Base-by-base conservation (phyloP, 1,140 invertebrate genomes). In the Brachionus angularis region DNA sequence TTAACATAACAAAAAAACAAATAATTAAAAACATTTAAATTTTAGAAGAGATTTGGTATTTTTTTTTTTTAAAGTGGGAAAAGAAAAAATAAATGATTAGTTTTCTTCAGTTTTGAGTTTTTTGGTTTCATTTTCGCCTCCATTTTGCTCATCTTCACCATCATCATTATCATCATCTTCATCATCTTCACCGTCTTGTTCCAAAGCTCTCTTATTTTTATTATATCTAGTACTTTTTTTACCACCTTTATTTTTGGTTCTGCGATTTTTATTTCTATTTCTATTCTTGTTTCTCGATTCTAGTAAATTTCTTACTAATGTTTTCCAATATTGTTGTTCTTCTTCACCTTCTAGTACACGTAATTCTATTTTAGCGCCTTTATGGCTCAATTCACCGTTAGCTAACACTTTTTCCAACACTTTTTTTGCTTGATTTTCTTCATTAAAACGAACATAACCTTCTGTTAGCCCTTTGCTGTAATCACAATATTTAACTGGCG, bases 341-440 rank as follows among this genome's bases (percentile, higher is more conserved):
- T 70, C 67, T 16, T 70, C 67, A 31, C 67, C 67, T 14, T 70
- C 67, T 21, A 70, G 29, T 39, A 70, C 67, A 21, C 67, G n/a
- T 10, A 18, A 5, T 36, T 36, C 46, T n/a, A 70, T 12, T 12
- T 47, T 18, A 12, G 16, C 29, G 8, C 31, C 67, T 42, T 50
- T 50, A 29, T 52, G 25, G 29, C 31, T 44, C 2, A 70, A 16
- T 52, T 70, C 29, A 12, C 39, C 10, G n/a, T 10, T 10, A 31
- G 23, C 52, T 55, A 16, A 16, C 7, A n/a, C 25, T 25, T 55
- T 71, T 71, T 71, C 52, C 5, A 71, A 46, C 0, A 61, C 36
- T 42, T 61, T 18, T 31, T 34, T 55, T 1, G 70, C 70, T 31
- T 53, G 21, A 34, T 71, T 61, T 58, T 31, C 52, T 16, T 58